A percentile compares a stretch with the other conserved stretches of the same genome.
phyloP scores from a whole-genome alignment of 2,888 invertebrate species.

The Cordilura impudica region DNA sequence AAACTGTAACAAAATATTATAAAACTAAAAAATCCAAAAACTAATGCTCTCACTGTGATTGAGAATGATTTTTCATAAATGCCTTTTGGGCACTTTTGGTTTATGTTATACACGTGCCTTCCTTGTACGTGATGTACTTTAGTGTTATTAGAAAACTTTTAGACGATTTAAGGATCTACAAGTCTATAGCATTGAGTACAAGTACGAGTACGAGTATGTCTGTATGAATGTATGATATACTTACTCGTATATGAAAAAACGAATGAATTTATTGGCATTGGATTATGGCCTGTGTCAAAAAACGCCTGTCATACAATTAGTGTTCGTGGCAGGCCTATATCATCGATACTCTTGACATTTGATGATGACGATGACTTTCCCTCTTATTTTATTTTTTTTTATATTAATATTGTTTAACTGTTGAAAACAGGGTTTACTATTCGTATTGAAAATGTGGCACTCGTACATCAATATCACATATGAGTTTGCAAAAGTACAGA shows the following conservation, averaged over 20 bases:
- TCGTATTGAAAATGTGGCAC: neutral
- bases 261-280: conserved; percentile 45
- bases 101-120: conserved; percentile 56
- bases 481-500: conserved; percentile 41
- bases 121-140: conserved; percentile 58
- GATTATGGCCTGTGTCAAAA: conserved; percentile 38
- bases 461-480: conserved; percentile 8
- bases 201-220: conserved; percentile 24
- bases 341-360: conserved; percentile 59
- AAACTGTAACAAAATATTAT: conserved; percentile 24
- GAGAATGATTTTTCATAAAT: conserved; percentile 60
- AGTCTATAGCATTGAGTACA: conserved; percentile 17
- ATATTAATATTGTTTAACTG: neutral
- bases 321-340: conserved; percentile 60
- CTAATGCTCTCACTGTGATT: conserved; percentile 45
- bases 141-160: conserved; percentile 57
- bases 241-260: neutral
- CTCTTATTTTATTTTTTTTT: neutral
- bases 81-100: conserved; percentile 60
- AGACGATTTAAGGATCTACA: conserved; percentile 34
- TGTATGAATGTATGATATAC: neutral
- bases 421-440: conserved; percentile 1
- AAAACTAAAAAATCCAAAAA: conserved; percentile 18
- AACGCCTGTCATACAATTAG: conserved; percentile 59
- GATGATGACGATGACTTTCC: conserved; percentile 38